Conservation (phyloP, 2,797 vertebrate genomes). For the Coranthus polyacanthus region DNA sequence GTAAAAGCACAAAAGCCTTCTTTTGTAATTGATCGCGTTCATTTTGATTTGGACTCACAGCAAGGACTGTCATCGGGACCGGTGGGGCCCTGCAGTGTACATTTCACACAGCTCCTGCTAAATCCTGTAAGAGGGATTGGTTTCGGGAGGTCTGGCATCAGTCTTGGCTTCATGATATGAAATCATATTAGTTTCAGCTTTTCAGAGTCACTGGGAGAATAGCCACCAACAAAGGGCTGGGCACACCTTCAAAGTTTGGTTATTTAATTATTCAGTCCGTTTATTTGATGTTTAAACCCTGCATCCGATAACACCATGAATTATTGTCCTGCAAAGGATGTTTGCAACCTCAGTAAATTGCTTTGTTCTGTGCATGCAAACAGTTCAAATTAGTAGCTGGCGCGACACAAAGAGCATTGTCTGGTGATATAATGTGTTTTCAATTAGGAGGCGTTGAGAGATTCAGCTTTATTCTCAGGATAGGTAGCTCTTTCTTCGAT, state of each 20-base stretch:
- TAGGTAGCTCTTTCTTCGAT: constrained; percentile 70
- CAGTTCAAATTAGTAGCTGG: constrained; percentile 79
- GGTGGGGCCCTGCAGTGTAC: constrained; percentile 70
- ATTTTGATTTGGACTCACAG: constrained; percentile 73
- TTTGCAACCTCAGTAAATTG: constrained; percentile 83
- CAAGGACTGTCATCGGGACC: constrained; percentile 62
- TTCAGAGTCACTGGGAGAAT: constrained; percentile 75
- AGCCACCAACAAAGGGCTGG: constrained; percentile 71
- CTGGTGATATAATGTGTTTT: constrained; percentile 80
- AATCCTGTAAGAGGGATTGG: constrained; percentile 84
- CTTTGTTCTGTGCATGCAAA: constrained; percentile 81
- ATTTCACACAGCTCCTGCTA: constrained; percentile 73
- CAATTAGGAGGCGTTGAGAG: constrained; percentile 79
- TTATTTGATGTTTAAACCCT: constrained; percentile 81
- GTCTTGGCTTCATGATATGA: constrained; percentile 78
- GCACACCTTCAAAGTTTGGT: constrained; percentile 77
- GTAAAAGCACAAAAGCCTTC: constrained; percentile 72
- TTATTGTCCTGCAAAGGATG: constrained; percentile 77
- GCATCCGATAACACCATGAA: constrained; percentile 79
- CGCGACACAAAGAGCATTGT: constrained; percentile 82
- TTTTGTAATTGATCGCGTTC: constrained; percentile 75
- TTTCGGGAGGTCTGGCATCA: constrained; percentile 79
- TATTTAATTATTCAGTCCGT: constrained; percentile 82
- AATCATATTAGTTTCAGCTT: constrained; percentile 85
- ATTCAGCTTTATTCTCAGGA: constrained; percentile 74